A percentile compares a stretch with the other conserved stretches of the same genome.
These are phyloP conservation scores for Sialia sialis DNA, from an alignment of 2,113 vertebrate species.

Conservation along the genomic window DNA sequence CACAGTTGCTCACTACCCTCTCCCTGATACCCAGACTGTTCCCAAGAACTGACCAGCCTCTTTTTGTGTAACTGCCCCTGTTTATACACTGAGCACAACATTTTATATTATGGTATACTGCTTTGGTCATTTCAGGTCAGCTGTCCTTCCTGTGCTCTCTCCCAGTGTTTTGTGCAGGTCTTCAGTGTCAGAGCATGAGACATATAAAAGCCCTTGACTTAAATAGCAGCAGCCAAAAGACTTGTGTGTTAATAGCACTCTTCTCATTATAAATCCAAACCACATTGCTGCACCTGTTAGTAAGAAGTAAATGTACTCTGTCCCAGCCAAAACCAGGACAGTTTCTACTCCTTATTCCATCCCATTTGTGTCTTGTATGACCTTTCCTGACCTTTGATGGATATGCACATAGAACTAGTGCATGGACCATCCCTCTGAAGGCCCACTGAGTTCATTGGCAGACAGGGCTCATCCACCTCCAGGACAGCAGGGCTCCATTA, in stretches of 20 bases:
- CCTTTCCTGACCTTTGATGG: not conserved
- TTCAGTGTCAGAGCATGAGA: not conserved
- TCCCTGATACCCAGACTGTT: not conserved
- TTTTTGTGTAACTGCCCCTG: no score
- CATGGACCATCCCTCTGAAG: not conserved
- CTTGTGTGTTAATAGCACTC: no score
- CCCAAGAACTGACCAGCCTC: no score
- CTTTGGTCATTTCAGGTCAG: not conserved
- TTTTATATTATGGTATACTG: not conserved
- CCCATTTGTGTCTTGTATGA: no score
- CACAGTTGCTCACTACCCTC: not conserved
- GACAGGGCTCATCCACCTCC: not conserved
- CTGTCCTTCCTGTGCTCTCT: not conserved
- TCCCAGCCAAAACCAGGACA: not conserved
- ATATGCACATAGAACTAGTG: not conserved
- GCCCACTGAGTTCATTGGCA: fast-evolving
- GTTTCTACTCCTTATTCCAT: not conserved
- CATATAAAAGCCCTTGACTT: not conserved
- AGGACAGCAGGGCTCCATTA: not conserved
- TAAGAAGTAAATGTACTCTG: not conserved
- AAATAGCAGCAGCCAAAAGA: not conserved
- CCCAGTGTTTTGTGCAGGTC: not conserved
- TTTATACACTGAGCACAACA: not conserved
- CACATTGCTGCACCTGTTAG: not conserved
- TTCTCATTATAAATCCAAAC: not conserved